A percentile compares a stretch with the other conserved stretches of the same genome.
Conservation (phyloP, 2,888 invertebrate genomes). For the Eupsilia transversa region DNA sequence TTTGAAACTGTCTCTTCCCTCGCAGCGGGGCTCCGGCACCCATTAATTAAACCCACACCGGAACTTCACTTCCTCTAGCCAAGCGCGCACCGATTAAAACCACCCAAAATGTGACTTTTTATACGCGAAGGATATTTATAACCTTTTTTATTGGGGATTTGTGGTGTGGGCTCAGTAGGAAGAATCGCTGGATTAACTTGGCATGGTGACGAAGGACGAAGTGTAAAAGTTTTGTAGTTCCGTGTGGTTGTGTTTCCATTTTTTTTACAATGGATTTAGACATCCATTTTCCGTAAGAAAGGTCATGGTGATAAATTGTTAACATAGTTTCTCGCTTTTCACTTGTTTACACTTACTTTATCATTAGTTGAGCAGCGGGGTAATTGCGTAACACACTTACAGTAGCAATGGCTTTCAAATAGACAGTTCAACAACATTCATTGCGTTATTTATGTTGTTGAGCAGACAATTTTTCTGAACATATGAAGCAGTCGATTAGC, state of each 20-base stretch:
- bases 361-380: too few relatives aligned
- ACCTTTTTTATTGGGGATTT: constrained; percentile 50
- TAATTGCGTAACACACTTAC: too few relatives aligned
- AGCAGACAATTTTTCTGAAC: too few relatives aligned
- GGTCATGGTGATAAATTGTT: background rate
- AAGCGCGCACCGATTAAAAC: constrained; percentile 62
- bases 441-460: too few relatives aligned
- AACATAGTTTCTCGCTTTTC: background rate
- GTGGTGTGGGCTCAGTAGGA: constrained; percentile 10
- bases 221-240: constrained; percentile 16
- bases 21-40: constrained; percentile 38
- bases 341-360: background rate
- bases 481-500: too few relatives aligned
- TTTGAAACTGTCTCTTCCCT: constrained; percentile 49
- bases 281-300: background rate
- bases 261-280: background rate
- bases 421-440: too few relatives aligned
- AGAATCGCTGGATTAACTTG: constrained; percentile 12
- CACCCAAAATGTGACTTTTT: constrained; percentile 61
- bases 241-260: background rate
- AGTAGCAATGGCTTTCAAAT: too few relatives aligned
- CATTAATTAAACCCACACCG: constrained; percentile 69
- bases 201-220: constrained; percentile 29
- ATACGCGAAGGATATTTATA: constrained; percentile 47
- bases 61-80: constrained; percentile 69